These are phyloP conservation scores for Platysteira castanea DNA, from an alignment of 2,113 vertebrate species.

Conservation along the genomic window DNA sequence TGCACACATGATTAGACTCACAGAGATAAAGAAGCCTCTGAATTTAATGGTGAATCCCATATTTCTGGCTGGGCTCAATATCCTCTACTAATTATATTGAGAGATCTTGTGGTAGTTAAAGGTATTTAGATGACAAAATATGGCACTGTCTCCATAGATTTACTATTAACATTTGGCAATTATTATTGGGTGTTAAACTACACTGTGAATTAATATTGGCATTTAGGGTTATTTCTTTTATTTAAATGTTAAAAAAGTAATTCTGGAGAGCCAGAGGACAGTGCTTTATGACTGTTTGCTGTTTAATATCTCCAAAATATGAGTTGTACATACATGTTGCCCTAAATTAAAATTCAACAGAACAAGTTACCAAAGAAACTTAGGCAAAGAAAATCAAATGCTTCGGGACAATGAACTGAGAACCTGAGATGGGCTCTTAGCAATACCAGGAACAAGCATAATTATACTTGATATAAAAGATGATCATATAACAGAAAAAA, in stretches of 20 bases:
- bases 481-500: background rate
- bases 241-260: background rate
- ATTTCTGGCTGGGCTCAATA: conserved; percentile 79
- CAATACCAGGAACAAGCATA: background rate
- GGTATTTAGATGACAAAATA: conserved; percentile 55
- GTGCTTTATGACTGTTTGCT: background rate
- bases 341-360: background rate
- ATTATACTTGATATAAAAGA: background rate
- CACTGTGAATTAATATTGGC: background rate
- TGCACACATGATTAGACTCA: conserved; percentile 83
- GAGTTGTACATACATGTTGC: background rate
- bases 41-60: conserved; percentile 82
- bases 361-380: background rate
- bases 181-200: conserved; percentile 22
- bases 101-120: conserved; percentile 70
- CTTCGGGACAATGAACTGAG: background rate
- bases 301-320: background rate
- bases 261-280: background rate
- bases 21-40: conserved; percentile 83
- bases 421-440: background rate
- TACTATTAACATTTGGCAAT: conserved; percentile 51
- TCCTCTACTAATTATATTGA: conserved; percentile 76
- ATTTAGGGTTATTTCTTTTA: background rate
- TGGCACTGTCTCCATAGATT: conserved; percentile 31
- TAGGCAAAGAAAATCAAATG: background rate